Conservation (phyloP, 2,888 invertebrate genomes). For the Tachina fera region DNA sequence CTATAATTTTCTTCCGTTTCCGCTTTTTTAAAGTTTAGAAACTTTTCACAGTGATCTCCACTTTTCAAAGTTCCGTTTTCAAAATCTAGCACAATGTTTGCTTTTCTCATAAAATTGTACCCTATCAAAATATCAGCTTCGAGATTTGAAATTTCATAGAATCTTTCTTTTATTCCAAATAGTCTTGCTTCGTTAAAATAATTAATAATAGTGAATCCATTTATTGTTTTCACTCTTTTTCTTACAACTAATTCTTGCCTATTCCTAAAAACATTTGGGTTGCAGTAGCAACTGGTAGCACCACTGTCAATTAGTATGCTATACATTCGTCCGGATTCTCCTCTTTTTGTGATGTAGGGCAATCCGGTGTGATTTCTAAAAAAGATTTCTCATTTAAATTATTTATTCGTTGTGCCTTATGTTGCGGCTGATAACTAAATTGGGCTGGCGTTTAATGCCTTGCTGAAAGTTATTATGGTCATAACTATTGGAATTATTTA, state of each 20-base stretch:
- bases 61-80: constrained; percentile 32
- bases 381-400: constrained; percentile 7
- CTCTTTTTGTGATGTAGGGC: constrained; percentile 28
- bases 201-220: constrained; percentile 47
- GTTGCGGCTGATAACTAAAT: constrained; percentile 5
- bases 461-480: no score
- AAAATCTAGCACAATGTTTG: constrained; percentile 26
- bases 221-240: constrained; percentile 32
- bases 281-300: constrained; percentile 15
- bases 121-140: constrained; percentile 31
- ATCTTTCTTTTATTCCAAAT: constrained; percentile 32
- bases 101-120: constrained; percentile 36
- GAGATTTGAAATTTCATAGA: constrained; percentile 39
- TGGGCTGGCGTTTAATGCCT: background rate
- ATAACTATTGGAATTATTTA: no score
- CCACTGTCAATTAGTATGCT: no score
- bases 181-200: background rate
- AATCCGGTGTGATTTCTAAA: background rate
- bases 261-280: constrained; percentile 3
- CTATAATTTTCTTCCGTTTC: background rate
- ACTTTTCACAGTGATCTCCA: constrained; percentile 1
- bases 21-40: background rate
- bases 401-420: constrained; percentile 36
- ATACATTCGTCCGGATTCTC: no score
- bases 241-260: constrained; percentile 19